These are phyloP conservation scores for Telmatochromis sp. DNA, from an alignment of 2,113 vertebrate species.

Conservation along the genomic window DNA sequence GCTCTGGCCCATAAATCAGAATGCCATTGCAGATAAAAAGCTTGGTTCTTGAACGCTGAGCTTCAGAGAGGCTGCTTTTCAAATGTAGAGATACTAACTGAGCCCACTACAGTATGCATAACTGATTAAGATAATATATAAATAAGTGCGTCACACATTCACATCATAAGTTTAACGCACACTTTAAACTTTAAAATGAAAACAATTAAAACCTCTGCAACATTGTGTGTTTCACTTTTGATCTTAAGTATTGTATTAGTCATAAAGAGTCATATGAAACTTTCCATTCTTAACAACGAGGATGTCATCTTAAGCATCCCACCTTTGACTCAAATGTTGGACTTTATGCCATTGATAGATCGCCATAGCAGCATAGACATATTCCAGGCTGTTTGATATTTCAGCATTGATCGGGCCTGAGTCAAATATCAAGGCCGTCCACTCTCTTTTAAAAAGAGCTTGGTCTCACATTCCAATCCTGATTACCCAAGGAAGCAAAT, in stretches of 20 bases:
- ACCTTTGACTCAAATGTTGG: not conserved
- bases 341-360: not conserved
- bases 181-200: not conserved
- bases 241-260: not conserved
- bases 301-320: not conserved
- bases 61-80: not conserved
- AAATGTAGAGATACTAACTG: not conserved
- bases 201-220: not conserved
- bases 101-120: not conserved
- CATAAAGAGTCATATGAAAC: not conserved
- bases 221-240: not conserved
- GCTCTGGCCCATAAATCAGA: not conserved
- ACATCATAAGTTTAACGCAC: not conserved
- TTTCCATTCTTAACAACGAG: not conserved
- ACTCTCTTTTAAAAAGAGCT: not conserved
- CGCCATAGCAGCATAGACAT: not conserved
- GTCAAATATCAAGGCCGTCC: not conserved
- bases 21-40: slow-evolving; percentile 12
- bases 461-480: not conserved
- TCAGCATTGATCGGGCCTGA: not conserved
- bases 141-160: not conserved
- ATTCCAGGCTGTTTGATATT: not conserved
- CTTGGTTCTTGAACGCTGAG: not conserved
- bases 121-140: not conserved
- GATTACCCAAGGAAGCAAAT: not conserved